A percentile compares a stretch with the other conserved stretches of the same genome.
Evolutionary conservation across 2,797 vertebrate genomes (phyloP).

Genomic region (Poeciliopsis paucimaculata): DNA sequence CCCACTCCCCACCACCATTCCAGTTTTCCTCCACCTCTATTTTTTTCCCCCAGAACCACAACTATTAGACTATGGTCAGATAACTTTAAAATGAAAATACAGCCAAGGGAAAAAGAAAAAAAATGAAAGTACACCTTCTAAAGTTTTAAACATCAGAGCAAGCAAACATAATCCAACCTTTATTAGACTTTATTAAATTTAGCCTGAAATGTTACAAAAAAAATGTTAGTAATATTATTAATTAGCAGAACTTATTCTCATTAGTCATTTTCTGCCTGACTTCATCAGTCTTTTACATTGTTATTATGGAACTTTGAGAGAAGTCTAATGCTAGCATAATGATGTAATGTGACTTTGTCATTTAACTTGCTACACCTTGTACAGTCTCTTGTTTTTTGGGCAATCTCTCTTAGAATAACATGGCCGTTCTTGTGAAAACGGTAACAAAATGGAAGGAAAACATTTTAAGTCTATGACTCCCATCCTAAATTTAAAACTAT

Average conservation of each 20-base stretch:
- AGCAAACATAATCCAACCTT: background rate
- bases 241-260: background rate
- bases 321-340: background rate
- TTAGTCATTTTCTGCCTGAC: background rate
- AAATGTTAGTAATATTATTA: background rate
- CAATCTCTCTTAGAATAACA: background rate
- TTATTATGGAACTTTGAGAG: too few relatives aligned
- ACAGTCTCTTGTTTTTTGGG: background rate
- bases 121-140: background rate
- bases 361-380: background rate
- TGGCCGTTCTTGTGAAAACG: background rate
- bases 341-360: background rate
- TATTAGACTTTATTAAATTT: background rate
- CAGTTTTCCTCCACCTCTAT: constrained; percentile 5
- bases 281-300: background rate
- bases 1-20: constrained; percentile 4
- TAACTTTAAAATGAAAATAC: constrained; percentile 30
- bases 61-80: constrained; percentile 22
- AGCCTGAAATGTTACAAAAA: background rate
- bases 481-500: background rate
- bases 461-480: background rate
- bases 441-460: background rate
- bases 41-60: constrained; percentile 9
- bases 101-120: background rate
- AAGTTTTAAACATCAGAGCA: background rate